Evolutionary conservation across 2,888 invertebrate genomes (phyloP).

Genomic region (Camptogramma bilineatum): DNA sequence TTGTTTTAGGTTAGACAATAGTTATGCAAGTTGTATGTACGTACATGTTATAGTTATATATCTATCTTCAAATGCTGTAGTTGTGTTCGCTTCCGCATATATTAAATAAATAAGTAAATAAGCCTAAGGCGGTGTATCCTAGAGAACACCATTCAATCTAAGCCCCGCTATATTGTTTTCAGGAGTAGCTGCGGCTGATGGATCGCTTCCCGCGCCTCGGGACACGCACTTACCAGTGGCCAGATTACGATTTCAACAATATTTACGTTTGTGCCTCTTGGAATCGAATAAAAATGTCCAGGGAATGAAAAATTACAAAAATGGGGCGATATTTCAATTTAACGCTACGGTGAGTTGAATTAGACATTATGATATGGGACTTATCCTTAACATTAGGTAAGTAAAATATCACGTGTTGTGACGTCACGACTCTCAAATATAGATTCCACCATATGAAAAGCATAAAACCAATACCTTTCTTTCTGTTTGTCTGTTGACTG

Average conservation of each 20-base stretch:
- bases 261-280: not conserved
- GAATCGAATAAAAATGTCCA: not conserved
- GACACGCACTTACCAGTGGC: slow-evolving; percentile 33
- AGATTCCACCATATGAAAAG: too few species aligned
- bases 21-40: too few species aligned
- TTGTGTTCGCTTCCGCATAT: not conserved
- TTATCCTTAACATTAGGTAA: too few species aligned
- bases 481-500: too few species aligned
- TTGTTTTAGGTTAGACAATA: too few species aligned
- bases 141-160: slow-evolving; percentile 45
- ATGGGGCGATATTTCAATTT: not conserved
- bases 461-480: too few species aligned
- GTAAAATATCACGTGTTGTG: too few species aligned
- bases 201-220: slow-evolving; percentile 53
- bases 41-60: too few species aligned
- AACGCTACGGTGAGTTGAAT: too few species aligned
- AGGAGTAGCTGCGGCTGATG: slow-evolving; percentile 56
- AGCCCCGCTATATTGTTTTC: slow-evolving; percentile 59
- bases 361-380: too few species aligned
- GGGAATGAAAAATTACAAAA: not conserved
- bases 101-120: not conserved
- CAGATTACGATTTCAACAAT: slow-evolving; percentile 19
- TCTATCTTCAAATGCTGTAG: too few species aligned
- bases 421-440: too few species aligned
- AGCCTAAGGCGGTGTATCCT: slow-evolving; percentile 12